phyloP scores from a whole-genome alignment of 1,140 invertebrate species.

The Notospermus geniculatus region DNA sequence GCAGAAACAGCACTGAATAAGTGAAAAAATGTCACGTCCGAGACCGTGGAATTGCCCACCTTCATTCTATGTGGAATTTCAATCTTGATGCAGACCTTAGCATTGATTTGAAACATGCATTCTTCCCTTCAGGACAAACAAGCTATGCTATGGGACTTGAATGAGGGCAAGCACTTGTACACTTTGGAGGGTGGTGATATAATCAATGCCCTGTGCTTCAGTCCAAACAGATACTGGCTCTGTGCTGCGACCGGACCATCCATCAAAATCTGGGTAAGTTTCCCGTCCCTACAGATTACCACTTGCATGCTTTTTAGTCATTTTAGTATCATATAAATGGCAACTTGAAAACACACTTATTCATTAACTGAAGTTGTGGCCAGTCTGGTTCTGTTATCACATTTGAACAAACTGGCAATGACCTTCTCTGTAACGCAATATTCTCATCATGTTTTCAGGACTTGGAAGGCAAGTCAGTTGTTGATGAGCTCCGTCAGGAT shows the following conservation, averaged over 20 bases:
- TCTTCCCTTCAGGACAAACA: constrained; percentile 71
- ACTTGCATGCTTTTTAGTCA: no score
- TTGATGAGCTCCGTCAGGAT: constrained; percentile 96
- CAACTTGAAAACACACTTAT: constrained; percentile 17
- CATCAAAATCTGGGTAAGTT: constrained; percentile 93
- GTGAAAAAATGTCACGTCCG: no score
- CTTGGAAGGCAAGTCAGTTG: constrained; percentile 98
- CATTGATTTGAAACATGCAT: constrained; percentile 20
- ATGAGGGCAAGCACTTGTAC: constrained; percentile 99
- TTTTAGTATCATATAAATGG: no score
- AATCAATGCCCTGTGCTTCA: constrained; percentile 98
- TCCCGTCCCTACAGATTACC: neutral
- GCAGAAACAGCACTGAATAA: no score
- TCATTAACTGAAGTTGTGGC: constrained; percentile 3
- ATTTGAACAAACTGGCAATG: no score
- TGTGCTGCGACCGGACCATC: constrained; percentile 98
- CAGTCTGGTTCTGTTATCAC: no score
- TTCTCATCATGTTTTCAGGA: constrained; percentile 65
- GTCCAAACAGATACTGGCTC: constrained; percentile 99
- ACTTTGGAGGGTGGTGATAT: constrained; percentile 98
- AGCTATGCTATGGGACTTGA: constrained; percentile 99
- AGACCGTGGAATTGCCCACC: no score
- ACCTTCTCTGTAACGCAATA: no score
- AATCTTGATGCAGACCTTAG: no score
- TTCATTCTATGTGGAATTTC: no score